phyloP scores from a whole-genome alignment of 2,888 invertebrate genomes.

The Cantharis flavilabris region DNA sequence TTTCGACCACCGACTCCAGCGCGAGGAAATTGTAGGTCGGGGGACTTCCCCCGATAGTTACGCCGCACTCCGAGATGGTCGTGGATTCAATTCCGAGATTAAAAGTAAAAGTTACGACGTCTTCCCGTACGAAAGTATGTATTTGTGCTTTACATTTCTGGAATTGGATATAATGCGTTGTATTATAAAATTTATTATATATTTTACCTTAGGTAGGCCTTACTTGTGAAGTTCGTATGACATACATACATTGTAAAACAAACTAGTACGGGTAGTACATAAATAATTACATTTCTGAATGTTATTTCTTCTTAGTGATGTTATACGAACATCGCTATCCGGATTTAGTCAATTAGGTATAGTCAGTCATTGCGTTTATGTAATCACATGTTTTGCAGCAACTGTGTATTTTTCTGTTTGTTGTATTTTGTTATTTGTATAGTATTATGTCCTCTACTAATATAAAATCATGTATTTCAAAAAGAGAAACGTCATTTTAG shows the following conservation, averaged over 20 bases:
- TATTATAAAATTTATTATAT: constrained; percentile 30
- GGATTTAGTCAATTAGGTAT: constrained; percentile 34
- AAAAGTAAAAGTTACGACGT: not conserved
- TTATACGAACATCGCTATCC: constrained; percentile 22
- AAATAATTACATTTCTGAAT: constrained; percentile 17
- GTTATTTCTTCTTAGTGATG: constrained; percentile 20
- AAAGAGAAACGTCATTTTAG: constrained; percentile 39
- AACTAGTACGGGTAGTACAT: constrained; percentile 29
- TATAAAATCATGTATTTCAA: constrained; percentile 39
- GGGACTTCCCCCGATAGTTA: not conserved
- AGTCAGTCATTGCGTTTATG: constrained; percentile 29
- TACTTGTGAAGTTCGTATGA: constrained; percentile 37
- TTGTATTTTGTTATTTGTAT: constrained; percentile 37
- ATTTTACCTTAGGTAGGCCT: constrained; percentile 41
- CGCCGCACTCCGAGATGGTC: not conserved
- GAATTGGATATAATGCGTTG: constrained; percentile 30
- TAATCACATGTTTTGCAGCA: constrained; percentile 36
- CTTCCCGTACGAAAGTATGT: constrained; percentile 19
- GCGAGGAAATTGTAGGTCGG: not conserved
- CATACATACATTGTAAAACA: constrained; percentile 11
- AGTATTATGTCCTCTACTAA: constrained; percentile 43
- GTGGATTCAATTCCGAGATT: not conserved
- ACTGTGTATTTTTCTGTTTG: constrained; percentile 31
- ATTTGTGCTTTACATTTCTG: constrained; percentile 35
- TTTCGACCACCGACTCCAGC: not conserved